Evolutionary conservation across 2,113 vertebrate species (phyloP).

Genomic region (Abramis brama): DNA sequence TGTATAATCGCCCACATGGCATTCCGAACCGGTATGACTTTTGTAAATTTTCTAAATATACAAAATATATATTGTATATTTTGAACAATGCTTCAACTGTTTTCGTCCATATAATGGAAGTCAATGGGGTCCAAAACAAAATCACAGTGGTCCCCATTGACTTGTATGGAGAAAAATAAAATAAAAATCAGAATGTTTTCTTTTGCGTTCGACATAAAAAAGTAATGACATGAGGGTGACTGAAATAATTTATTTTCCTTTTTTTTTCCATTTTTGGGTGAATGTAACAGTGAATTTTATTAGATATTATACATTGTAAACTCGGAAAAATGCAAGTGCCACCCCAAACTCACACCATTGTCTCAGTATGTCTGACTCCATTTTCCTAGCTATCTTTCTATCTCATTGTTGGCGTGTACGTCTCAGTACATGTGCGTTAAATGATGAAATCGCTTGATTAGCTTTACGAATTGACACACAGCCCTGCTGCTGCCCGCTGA

Average conservation of each 20-base stretch:
- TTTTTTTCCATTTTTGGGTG: background rate
- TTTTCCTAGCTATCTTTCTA: background rate
- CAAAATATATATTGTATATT: no score
- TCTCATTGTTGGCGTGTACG: background rate
- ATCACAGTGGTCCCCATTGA: background rate
- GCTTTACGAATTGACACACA: slow-evolving; percentile 15
- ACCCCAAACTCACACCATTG: no score
- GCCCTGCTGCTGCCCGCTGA: background rate
- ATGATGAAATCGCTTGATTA: slow-evolving; percentile 7
- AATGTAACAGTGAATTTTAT: background rate
- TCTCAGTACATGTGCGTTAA: background rate
- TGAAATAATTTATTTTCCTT: background rate
- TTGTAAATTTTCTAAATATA: no score
- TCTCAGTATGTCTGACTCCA: background rate
- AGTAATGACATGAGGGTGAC: background rate
- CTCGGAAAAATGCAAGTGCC: no score
- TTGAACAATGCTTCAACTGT: background rate
- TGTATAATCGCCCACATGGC: background rate
- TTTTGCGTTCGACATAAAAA: background rate
- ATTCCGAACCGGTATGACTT: background rate
- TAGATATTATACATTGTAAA: no score
- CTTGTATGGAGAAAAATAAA: background rate
- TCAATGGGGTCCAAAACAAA: background rate
- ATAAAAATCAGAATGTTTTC: no score
- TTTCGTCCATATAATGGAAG: background rate